Conservation (phyloP, 2,113 vertebrate genomes). For the Chionis minor region DNA sequence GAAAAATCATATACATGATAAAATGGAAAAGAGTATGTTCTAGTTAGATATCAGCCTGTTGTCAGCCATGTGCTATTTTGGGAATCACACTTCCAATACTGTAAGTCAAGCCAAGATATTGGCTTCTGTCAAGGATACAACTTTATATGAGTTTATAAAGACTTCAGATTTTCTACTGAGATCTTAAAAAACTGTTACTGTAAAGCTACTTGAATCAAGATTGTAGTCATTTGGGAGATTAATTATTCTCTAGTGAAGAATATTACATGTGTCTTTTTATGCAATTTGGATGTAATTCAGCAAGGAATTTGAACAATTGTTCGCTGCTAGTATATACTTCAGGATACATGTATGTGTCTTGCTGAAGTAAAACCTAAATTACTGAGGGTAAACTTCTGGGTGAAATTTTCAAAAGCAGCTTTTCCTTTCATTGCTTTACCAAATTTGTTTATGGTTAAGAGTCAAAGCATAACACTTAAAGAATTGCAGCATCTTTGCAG, state of each 20-base stretch:
- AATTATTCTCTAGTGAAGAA: background rate
- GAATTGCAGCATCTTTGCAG: background rate
- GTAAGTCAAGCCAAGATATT: background rate
- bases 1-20: background rate
- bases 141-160: background rate
- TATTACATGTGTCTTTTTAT: background rate
- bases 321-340: background rate
- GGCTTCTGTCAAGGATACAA: background rate
- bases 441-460: background rate
- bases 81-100: constrained; percentile 8
- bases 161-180: background rate
- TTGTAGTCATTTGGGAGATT: background rate
- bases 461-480: background rate
- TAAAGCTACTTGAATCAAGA: background rate
- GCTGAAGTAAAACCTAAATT: background rate
- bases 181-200: background rate
- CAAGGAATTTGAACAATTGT: background rate
- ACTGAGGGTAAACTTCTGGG: background rate
- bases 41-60: background rate
- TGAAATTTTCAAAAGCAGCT: background rate
- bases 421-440: background rate
- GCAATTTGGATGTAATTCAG: background rate
- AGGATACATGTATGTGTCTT: background rate
- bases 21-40: constrained; percentile 24
- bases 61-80: constrained; percentile 4